These are phyloP conservation scores for Drosophila arawakana DNA, from an alignment of 1,140 invertebrate genomes.

Conservation along the genomic window DNA sequence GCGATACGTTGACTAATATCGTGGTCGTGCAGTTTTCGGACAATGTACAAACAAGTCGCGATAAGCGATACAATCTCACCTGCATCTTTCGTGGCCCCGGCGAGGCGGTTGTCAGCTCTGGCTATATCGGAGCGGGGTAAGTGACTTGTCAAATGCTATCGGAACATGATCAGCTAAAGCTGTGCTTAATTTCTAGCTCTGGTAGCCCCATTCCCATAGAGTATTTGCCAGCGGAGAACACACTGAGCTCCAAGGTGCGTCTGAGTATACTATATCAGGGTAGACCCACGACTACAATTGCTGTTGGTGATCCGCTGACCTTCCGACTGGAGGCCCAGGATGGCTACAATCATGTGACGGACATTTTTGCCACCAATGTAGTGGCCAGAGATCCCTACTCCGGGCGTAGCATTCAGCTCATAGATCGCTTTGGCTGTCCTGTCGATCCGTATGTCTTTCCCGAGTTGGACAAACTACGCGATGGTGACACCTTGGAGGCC, in stretches of 20 bases:
- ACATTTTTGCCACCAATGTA: conserved; percentile 97
- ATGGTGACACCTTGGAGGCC: conserved; percentile 94
- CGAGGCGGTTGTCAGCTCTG: conserved; percentile 96
- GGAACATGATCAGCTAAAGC: neutral
- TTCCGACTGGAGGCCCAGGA: conserved; percentile 95
- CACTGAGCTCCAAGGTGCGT: conserved; percentile 93
- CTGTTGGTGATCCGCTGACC: conserved; percentile 96
- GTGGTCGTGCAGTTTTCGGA: conserved; percentile 97
- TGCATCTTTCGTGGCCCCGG: conserved; percentile 95
- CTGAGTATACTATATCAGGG: conserved; percentile 95
- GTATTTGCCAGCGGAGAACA: conserved; percentile 95
- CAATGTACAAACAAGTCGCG: conserved; percentile 94
- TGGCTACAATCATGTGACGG: conserved; percentile 94
- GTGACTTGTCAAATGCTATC: neutral
- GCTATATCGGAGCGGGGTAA: conserved; percentile 96
- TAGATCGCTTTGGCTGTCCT: conserved; percentile 94
- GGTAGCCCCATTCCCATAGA: conserved; percentile 96
- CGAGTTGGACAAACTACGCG: conserved; percentile 93
- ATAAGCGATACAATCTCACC: conserved; percentile 96
- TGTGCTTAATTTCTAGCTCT: conserved; percentile 86
- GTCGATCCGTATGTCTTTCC: conserved; percentile 97
- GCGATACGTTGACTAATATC: conserved; percentile 96
- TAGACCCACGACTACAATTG: conserved; percentile 95
- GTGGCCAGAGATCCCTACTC: conserved; percentile 97
- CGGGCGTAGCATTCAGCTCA: conserved; percentile 94